Conservation (phyloP, 2,888 invertebrate species). For the Ptychoptera contaminata region DNA sequence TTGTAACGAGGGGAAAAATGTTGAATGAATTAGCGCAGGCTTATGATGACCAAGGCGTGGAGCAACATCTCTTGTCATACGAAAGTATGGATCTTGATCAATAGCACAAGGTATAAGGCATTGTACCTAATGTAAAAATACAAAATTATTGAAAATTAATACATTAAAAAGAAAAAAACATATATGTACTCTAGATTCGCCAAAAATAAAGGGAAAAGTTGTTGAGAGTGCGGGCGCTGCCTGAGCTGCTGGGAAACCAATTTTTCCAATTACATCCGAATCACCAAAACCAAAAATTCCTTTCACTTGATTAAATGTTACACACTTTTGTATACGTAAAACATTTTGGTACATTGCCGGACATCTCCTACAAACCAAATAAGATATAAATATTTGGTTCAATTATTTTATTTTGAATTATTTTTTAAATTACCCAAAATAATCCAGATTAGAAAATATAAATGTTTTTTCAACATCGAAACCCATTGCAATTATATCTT, state of each 20-base stretch:
- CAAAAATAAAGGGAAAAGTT: slow-evolving; percentile 84
- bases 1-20: slow-evolving; percentile 87
- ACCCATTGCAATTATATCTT: slow-evolving; percentile 95
- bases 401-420: not conserved
- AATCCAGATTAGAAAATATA: slow-evolving; percentile 88
- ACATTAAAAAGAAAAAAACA: not conserved
- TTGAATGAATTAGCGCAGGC: slow-evolving; percentile 72
- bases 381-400: slow-evolving; percentile 1
- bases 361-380: slow-evolving; percentile 45
- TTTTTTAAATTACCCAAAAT: slow-evolving; percentile 63
- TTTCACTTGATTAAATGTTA: slow-evolving; percentile 95
- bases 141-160: not conserved
- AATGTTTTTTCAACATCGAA: slow-evolving; percentile 91
- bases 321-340: slow-evolving; percentile 79
- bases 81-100: slow-evolving; percentile 99
- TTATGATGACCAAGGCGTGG: slow-evolving; percentile 76
- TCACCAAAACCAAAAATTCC: slow-evolving; percentile 97
- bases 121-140: slow-evolving; percentile 26
- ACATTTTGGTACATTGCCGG: slow-evolving; percentile 90
- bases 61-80: slow-evolving; percentile 98
- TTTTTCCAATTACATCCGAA: slow-evolving; percentile 92
- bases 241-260: slow-evolving; percentile 90
- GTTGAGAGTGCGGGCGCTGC: slow-evolving; percentile 87
- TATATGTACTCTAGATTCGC: slow-evolving; percentile 45
- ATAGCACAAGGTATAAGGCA: slow-evolving; percentile 90